phyloP scores from a whole-genome alignment of 1,140 invertebrate genomes.

The Calephelis nemesis region DNA sequence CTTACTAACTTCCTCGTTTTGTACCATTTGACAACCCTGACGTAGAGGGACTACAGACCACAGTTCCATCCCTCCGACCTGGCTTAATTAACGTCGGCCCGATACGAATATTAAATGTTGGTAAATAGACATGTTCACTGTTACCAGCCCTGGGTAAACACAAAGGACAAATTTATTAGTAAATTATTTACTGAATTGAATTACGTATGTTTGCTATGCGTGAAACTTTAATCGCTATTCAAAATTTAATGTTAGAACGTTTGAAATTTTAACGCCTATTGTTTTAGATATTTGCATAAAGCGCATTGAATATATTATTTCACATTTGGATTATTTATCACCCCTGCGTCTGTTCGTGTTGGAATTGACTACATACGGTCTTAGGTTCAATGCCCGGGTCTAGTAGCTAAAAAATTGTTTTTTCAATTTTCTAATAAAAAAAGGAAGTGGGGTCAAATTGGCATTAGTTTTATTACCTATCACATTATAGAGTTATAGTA shows the following conservation, averaged over 20 bases:
- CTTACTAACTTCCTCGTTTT: too few relatives aligned
- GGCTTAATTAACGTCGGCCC: conserved; percentile 56
- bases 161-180: conserved; percentile 24
- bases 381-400: too few relatives aligned
- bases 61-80: conserved; percentile 34
- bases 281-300: too few relatives aligned
- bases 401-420: too few relatives aligned
- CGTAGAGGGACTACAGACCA: conserved; percentile 17
- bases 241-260: background rate
- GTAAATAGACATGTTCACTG: conserved; percentile 63
- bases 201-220: conserved; percentile 11
- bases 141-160: conserved; percentile 25
- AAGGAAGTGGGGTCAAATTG: too few relatives aligned
- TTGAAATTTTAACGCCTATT: background rate
- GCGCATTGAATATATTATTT: too few relatives aligned
- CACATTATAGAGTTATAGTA: too few relatives aligned
- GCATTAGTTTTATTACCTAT: too few relatives aligned
- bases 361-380: too few relatives aligned
- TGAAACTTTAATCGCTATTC: conserved; percentile 1
- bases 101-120: conserved; percentile 65
- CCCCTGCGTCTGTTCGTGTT: too few relatives aligned
- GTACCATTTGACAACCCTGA: conserved; percentile 8
- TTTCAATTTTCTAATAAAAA: too few relatives aligned
- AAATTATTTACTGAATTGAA: conserved; percentile 26
- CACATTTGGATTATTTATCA: too few relatives aligned